Evolutionary conservation across 2,888 invertebrate genomes (phyloP).

Genomic region (Apodemia duryi): DNA sequence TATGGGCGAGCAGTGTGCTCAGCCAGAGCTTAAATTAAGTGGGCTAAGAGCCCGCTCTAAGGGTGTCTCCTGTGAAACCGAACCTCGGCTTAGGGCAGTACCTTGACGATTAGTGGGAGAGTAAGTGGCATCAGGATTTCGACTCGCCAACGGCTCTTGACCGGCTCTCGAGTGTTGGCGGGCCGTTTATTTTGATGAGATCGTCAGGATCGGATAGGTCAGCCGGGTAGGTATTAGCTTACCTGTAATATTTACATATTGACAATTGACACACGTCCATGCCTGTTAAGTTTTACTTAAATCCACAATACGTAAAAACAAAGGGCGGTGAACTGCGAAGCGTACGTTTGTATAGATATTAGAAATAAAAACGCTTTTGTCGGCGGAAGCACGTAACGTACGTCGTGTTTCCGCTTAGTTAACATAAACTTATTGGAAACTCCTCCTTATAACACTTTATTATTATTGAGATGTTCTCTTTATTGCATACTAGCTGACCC

Average conservation of each 20-base stretch:
- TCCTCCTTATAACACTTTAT: not conserved
- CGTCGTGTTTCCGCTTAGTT: conserved; percentile 8
- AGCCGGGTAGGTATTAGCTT: too few species aligned
- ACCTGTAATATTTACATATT: not conserved
- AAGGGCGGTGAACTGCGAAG: conserved; percentile 6
- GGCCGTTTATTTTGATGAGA: too few species aligned
- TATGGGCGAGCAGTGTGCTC: too few species aligned
- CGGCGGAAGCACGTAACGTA: conserved; percentile 10
- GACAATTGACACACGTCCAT: not conserved
- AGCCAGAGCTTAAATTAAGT: too few species aligned
- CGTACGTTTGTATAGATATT: conserved; percentile 8
- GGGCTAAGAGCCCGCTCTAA: too few species aligned
- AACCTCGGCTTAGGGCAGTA: too few species aligned
- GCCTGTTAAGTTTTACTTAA: not conserved
- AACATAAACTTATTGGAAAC: not conserved
- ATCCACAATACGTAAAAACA: not conserved
- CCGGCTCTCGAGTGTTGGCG: too few species aligned
- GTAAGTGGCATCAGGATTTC: too few species aligned
- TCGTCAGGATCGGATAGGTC: too few species aligned
- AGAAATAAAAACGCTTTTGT: conserved; percentile 9
- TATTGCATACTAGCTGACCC: not conserved
- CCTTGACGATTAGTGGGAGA: too few species aligned
- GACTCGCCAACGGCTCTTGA: too few species aligned
- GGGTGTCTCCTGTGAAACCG: too few species aligned
- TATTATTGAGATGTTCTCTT: conserved; percentile 9